Conservation (phyloP, 2,113 vertebrate species). For the Protobothrops mucrosquamatus region DNA sequence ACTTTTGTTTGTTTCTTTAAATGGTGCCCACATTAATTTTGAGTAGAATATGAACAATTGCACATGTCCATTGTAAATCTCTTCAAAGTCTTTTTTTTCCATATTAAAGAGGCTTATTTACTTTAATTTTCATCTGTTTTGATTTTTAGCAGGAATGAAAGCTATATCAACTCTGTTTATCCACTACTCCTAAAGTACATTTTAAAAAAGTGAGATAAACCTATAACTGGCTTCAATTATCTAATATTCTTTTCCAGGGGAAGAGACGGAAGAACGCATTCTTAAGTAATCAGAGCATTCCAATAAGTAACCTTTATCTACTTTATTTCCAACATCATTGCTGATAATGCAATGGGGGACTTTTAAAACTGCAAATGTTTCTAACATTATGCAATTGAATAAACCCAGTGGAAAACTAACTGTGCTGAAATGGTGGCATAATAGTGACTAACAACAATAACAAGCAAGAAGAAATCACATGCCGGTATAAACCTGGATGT, state of each 20-base stretch:
- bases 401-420: not conserved
- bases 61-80: not conserved
- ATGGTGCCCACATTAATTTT: not conserved
- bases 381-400: constrained; percentile 4
- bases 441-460: not conserved
- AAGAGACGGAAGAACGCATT: not conserved
- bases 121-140: not conserved
- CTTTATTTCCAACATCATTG: not conserved
- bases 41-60: not conserved
- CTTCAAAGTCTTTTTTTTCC: not conserved
- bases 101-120: not conserved
- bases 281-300: constrained; percentile 3
- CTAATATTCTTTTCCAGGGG: constrained; percentile 9
- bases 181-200: not conserved
- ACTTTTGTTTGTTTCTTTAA: not conserved
- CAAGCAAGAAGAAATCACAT: not conserved
- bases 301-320: not conserved
- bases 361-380: constrained; percentile 12
- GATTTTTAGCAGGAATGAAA: not conserved
- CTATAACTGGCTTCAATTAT: not conserved
- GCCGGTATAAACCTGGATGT: not conserved
- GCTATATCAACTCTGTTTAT: not conserved
- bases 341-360: not conserved
- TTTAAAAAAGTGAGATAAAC: constrained; percentile 10
- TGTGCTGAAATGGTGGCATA: not conserved